These are phyloP conservation scores for Drosophila koepferae DNA, from an alignment of 2,888 invertebrate species.

Conservation along the genomic window DNA sequence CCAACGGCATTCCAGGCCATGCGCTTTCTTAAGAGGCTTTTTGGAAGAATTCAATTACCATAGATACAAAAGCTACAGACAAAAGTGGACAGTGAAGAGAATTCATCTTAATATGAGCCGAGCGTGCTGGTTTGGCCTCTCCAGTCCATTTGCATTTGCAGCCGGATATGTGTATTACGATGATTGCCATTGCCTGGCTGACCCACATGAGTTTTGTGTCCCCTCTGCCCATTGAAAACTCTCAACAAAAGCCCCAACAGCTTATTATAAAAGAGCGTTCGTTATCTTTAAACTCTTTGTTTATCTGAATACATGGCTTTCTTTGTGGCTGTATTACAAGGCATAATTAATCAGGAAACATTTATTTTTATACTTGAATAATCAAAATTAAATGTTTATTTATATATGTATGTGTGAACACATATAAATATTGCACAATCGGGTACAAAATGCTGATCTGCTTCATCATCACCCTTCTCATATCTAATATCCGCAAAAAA, in stretches of 20 bases:
- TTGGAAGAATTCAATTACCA: conserved; percentile 57
- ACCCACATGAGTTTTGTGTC: conserved; percentile 55
- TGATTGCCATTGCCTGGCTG: conserved; percentile 27
- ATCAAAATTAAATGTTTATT: neutral
- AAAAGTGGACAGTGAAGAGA: conserved; percentile 14
- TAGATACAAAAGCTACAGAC: conserved; percentile 18
- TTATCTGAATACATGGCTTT: conserved; percentile 22
- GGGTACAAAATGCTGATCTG: conserved; percentile 22
- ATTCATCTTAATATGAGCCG: conserved; percentile 31
- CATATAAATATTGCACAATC: conserved; percentile 41
- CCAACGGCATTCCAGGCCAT: conserved; percentile 54
- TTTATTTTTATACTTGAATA: conserved; percentile 45
- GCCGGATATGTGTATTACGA: conserved; percentile 48
- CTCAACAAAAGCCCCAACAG: conserved; percentile 28
- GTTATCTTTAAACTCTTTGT: conserved; percentile 49
- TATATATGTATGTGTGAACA: neutral
- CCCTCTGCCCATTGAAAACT: conserved; percentile 33
- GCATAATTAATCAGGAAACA: conserved; percentile 78
- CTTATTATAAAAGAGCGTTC: conserved; percentile 44
- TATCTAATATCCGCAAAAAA: conserved; percentile 10
- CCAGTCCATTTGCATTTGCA: conserved; percentile 43
- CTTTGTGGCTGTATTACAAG: conserved; percentile 44
- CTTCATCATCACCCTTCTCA: conserved; percentile 11
- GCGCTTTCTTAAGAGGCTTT: conserved; percentile 39
- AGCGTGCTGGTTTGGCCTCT: neutral